Percentiles rank a stretch among this genome's conserved stretches.
phyloP scores from a whole-genome alignment of 2,888 invertebrate species.

The Drosophila emarginata region DNA sequence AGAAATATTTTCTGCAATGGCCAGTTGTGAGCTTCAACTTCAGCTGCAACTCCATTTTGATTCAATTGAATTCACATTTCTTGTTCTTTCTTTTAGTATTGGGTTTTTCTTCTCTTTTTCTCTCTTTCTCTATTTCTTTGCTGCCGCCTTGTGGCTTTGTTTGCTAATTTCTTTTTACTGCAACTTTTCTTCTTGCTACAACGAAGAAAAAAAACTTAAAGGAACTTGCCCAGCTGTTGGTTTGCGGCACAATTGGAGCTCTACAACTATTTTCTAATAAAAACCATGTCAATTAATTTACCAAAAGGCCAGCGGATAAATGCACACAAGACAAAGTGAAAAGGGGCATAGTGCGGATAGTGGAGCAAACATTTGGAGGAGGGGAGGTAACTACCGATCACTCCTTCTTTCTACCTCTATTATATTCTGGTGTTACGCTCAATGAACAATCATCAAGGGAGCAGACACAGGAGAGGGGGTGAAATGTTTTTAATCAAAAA shows the following conservation, averaged over 20 bases:
- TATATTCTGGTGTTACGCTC: conserved; percentile 44
- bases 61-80: conserved; percentile 50
- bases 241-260: conserved; percentile 19
- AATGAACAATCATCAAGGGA: conserved; percentile 45
- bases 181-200: conserved; percentile 40
- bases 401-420: conserved; percentile 20
- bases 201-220: neutral
- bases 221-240: conserved; percentile 10
- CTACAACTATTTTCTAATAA: conserved; percentile 55
- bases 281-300: conserved; percentile 58
- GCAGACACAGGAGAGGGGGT: conserved; percentile 1
- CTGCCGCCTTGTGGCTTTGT: conserved; percentile 50
- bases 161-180: conserved; percentile 52
- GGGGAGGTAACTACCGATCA: conserved; percentile 22
- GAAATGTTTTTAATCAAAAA: conserved; percentile 63
- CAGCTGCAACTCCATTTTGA: conserved; percentile 9
- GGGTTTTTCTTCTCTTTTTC: conserved; percentile 3
- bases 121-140: conserved; percentile 7
- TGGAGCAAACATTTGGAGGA: neutral
- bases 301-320: conserved; percentile 31
- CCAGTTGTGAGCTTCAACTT: neutral
- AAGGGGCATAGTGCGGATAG: too few species aligned
- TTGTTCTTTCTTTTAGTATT: neutral
- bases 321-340: neutral
- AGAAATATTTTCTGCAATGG: conserved; percentile 5